These are phyloP conservation scores for Lutra lutra DNA, from an alignment of 2,797 vertebrate genomes.

Conservation along the genomic window DNA sequence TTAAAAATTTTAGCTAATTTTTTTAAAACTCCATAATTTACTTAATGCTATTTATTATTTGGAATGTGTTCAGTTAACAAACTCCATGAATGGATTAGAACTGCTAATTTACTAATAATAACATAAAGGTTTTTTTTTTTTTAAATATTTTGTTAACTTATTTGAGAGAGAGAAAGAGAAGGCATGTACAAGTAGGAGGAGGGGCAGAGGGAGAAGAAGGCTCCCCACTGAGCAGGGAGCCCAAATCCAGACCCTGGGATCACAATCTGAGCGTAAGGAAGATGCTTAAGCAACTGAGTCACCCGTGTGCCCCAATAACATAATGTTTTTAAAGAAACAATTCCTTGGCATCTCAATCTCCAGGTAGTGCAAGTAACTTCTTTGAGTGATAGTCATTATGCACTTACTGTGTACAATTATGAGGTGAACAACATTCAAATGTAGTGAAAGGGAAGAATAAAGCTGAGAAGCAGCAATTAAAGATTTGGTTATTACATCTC, in stretches of 20 bases:
- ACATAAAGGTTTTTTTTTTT: not conserved
- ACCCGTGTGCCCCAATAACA: not conserved
- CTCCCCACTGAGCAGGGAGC: not conserved
- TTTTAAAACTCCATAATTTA: not conserved
- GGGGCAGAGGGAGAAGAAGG: not conserved
- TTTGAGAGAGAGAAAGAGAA: not conserved
- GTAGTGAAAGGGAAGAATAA: not conserved
- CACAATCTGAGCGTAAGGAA: not conserved
- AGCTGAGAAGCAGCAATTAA: not conserved
- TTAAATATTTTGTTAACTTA: not conserved
- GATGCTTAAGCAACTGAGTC: not conserved
- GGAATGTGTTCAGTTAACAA: not conserved
- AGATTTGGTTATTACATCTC: not conserved
- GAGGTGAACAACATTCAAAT: not conserved
- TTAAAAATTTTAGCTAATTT: not conserved
- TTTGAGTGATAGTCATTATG: not conserved
- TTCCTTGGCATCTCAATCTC: not conserved
- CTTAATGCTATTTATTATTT: slow-evolving; percentile 20
- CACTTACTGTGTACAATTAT: not conserved
- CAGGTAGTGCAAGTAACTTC: not conserved
- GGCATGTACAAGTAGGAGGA: not conserved
- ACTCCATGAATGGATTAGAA: not conserved
- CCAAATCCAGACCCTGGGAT: not conserved
- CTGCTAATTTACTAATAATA: not conserved
- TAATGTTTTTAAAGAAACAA: not conserved